Evolutionary conservation across 2,888 invertebrate species (phyloP).

Genomic region (Tachina grossa): DNA sequence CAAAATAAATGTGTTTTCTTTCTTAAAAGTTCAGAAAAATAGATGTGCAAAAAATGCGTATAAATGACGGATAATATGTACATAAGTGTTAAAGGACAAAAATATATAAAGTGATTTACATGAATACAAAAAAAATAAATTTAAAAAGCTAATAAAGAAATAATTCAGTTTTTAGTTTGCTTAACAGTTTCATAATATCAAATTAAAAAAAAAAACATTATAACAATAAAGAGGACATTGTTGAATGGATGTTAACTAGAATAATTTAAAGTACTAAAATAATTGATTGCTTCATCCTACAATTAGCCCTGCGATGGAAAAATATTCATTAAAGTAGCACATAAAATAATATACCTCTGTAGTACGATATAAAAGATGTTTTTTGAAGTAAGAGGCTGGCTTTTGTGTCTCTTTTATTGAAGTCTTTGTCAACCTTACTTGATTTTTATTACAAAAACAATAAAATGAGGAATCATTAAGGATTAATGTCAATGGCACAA

Average conservation of each 20-base stretch:
- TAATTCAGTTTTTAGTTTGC: background rate
- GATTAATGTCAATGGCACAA: slow-evolving; percentile 52
- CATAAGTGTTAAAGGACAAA: slow-evolving; percentile 61
- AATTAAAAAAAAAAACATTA: background rate
- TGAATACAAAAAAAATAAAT: background rate
- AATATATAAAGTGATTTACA: slow-evolving; percentile 8
- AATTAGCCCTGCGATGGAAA: slow-evolving; percentile 11
- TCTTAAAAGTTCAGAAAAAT: slow-evolving; percentile 37
- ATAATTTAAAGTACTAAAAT: background rate
- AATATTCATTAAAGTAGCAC: slow-evolving; percentile 35
- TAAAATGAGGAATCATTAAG: slow-evolving; percentile 32
- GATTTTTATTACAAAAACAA: slow-evolving; percentile 36
- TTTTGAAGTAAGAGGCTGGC: slow-evolving; percentile 53
- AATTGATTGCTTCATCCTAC: background rate
- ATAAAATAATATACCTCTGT: slow-evolving; percentile 57
- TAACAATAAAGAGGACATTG: background rate
- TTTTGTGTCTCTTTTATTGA: slow-evolving; percentile 36
- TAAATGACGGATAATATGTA: slow-evolving; percentile 59
- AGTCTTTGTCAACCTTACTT: slow-evolving; percentile 44
- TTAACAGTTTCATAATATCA: background rate
- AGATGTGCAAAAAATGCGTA: slow-evolving; percentile 67
- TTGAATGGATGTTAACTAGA: background rate
- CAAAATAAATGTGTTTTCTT: slow-evolving; percentile 41
- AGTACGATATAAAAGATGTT: slow-evolving; percentile 34
- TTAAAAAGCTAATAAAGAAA: background rate